Conservation (phyloP, 53 echinoderm and acorn worm species). For the Temnopleurus reevesii region DNA sequence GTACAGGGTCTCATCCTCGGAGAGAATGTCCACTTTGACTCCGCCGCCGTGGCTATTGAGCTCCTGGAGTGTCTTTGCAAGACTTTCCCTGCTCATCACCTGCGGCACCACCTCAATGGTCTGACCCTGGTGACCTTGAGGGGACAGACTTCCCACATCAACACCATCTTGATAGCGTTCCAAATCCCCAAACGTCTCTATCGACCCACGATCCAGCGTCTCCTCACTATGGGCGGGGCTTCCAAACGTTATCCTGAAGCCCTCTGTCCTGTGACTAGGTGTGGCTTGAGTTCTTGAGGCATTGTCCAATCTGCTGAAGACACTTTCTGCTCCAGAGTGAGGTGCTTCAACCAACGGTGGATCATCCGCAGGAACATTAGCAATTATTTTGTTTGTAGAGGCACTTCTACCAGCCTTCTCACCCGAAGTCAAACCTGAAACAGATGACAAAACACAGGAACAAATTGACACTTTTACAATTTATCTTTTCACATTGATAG, state of each 20-base stretch:
- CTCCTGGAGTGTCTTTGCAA: constrained; percentile 19
- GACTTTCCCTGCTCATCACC: constrained; percentile 34
- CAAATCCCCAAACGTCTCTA: not conserved
- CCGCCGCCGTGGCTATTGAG: not conserved
- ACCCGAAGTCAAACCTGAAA: not conserved
- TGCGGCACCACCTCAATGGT: constrained; percentile 2
- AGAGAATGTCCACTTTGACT: constrained; percentile 4
- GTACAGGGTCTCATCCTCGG: not conserved
- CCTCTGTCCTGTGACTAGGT: constrained; percentile 24
- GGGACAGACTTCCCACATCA: not conserved
- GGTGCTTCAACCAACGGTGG: not conserved
- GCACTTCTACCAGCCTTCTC: not conserved
- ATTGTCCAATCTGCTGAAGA: not conserved
- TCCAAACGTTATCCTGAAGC: constrained; percentile 26
- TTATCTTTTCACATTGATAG: too few species aligned
- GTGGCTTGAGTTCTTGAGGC: not conserved
- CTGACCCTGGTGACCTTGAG: not conserved
- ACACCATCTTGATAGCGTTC: not conserved
- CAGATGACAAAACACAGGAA: too few species aligned
- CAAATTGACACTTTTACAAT: too few species aligned
- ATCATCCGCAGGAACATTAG: not conserved
- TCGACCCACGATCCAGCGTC: not conserved
- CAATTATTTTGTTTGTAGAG: not conserved
- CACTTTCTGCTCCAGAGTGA: not conserved
- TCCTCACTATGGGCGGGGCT: not conserved